Evolutionary conservation across 92 coral and sea anemone genomes (phyloP), one percentile per base, ranked within the genome.

Genomic region (Desmophyllum pertusum): DNA sequence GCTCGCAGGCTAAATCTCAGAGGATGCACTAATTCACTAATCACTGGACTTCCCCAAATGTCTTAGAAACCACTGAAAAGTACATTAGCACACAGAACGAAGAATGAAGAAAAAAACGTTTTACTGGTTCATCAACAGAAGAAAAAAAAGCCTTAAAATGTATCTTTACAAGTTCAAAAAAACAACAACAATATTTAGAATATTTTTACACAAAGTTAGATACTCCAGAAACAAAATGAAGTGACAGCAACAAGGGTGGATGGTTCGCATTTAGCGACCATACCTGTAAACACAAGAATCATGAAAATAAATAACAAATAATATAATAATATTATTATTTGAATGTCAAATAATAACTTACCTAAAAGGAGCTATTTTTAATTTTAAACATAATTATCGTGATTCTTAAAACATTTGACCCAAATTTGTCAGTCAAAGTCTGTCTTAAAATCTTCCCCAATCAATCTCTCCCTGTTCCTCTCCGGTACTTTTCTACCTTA

Each of bases 201-300:
- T n/a, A n/a, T n/a, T 48, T 75, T 48, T 75, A 31, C 66, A 75
- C 18, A 75, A 52, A 75, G 29, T 11, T 75, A 50, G 30, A 52
- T 27, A 31, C 25, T 45, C n/a, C 77, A 27, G 30, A 8, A 40
- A 21, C 5, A 55, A 9, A 59, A 36, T 6, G 7, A 77, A 41
- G 51, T 31, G 2, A 21, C 25, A 79, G 29, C 36, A 65, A 27
- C 23, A 5, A n/a, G 6, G 46, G n/a, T 21, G 68, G 19, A 10
- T 3, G 43, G 11, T 63, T 43, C 55, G 63, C 62, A 19, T 65
- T 81, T 69, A 81, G 27, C 85, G 85, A 25, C 85, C 85, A 81
- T 81, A 81, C 77, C 85, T 81, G 53, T 10, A 67, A 62, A 45
- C 18, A 35, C 36, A 67, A 80, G 10, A 45, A 29, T 2, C 11